Conservation (phyloP, 2,113 vertebrate species). For the Marmota monax region DNA sequence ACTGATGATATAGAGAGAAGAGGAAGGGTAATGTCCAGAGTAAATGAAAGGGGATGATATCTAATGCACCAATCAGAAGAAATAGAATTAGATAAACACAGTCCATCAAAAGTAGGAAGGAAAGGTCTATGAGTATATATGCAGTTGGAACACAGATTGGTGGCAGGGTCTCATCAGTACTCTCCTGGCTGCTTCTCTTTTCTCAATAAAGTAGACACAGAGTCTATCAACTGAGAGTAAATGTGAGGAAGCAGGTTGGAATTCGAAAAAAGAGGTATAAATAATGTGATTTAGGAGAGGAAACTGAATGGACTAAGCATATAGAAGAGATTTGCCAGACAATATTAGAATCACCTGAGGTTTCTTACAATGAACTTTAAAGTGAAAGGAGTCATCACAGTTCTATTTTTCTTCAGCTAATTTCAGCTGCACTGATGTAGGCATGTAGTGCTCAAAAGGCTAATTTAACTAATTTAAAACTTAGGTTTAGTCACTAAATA, state of each 20-base stretch:
- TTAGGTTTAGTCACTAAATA: not conserved
- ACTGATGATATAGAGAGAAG: not conserved
- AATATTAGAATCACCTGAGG: not conserved
- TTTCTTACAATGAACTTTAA: constrained; percentile 28
- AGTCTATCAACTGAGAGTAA: not conserved
- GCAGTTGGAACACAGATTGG: not conserved
- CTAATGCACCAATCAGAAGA: not conserved
- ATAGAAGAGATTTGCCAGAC: not conserved
- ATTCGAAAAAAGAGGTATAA: not conserved
- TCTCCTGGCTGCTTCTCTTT: not conserved
- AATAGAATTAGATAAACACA: not conserved
- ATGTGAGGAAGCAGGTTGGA: not conserved
- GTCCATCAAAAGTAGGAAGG: not conserved
- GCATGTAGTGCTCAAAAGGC: not conserved
- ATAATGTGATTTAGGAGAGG: not conserved
- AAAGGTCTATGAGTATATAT: not conserved
- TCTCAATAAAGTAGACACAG: not conserved
- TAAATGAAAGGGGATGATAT: not conserved
- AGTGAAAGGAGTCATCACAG: not conserved
- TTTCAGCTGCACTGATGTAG: not conserved
- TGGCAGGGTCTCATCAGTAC: not conserved
- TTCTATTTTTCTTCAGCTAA: constrained; percentile 10
- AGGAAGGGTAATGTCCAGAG: not conserved
- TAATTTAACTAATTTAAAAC: not conserved
- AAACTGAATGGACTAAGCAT: not conserved